Evolutionary conservation across 2,888 invertebrate genomes (phyloP), one percentile per base, ranked within the genome.

Genomic region (Pasiphila rectangulata): DNA sequence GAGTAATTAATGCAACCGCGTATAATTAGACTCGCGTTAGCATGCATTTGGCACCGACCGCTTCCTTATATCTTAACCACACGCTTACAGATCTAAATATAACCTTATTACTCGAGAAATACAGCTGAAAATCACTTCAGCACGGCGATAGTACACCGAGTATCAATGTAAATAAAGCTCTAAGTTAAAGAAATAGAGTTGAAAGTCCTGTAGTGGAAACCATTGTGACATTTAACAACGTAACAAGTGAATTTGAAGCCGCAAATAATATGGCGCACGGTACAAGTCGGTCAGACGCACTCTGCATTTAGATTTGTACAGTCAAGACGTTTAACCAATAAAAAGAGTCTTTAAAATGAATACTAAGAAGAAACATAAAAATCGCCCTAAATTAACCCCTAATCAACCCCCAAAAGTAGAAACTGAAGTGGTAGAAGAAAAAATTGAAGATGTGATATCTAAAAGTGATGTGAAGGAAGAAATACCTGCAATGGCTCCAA

Each of bases 341-440:
- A 39, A 54, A 53, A 51, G 55, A 30, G 51, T 51, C 51, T 49
- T 57, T 13, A 65, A 67, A 61, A 86, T 87, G 86, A 82, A 82
- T 53, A 61, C 67, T 45, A 86, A 82, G 67, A 87, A 85, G 53
- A 87, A 87, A 72, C 73, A 71, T 61, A 88, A 84, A 75, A 77
- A 79, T 43, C 75, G 62, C 56, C 35, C 70, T 60, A 53, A 83
- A 75, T 57, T 61, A 15, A 74, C 64, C 38, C 68, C 67, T 3
- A 66, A 54, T 40, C 69, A 69, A 15, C 62, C 60, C 0, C 65
- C 68, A 38, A 63, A 60, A 47, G 47, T 57, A 13, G 63, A 63
- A 46, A 49, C 56, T 32, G 39, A 29, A 7, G 5, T 39, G 20
- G 51, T 51, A 35, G 50, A 51, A 10, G 51, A 48, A 49, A 55